These are phyloP conservation scores for Hypotaenidia okinawae DNA, from an alignment of 2,797 vertebrate species.

Conservation along the genomic window DNA sequence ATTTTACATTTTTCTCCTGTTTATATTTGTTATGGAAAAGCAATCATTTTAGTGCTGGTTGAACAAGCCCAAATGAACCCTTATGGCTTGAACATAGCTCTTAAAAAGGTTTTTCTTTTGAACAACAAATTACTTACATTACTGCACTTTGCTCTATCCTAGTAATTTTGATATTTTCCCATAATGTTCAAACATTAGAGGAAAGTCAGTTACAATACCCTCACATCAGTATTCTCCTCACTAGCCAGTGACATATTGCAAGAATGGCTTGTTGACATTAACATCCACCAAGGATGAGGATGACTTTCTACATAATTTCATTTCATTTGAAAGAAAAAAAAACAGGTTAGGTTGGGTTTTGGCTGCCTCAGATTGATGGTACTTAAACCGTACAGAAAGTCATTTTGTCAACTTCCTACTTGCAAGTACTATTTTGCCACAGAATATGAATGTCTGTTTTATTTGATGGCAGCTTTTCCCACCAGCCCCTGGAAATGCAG, in stretches of 20 bases:
- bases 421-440: not conserved
- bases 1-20: slow-evolving; percentile 52
- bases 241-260: not conserved
- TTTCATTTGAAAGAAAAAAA: slow-evolving; percentile 25
- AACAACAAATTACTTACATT: slow-evolving; percentile 50
- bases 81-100: slow-evolving; percentile 31
- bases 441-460: not conserved
- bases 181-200: slow-evolving; percentile 19
- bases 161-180: slow-evolving; percentile 40
- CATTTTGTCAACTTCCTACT: not conserved
- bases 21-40: slow-evolving; percentile 65
- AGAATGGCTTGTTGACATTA: not conserved
- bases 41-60: slow-evolving; percentile 47
- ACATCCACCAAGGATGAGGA: not conserved
- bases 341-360: not conserved
- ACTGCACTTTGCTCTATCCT: slow-evolving; percentile 29
- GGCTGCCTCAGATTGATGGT: not conserved
- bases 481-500: not conserved
- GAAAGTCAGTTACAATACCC: not conserved
- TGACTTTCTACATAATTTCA: not conserved
- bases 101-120: slow-evolving; percentile 56
- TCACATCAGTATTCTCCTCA: slow-evolving; percentile 12
- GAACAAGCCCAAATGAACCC: slow-evolving; percentile 55
- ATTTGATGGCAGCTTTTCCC: not conserved
- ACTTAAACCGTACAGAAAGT: not conserved